These are phyloP conservation scores for Magallana gigas DNA, from an alignment of 1,140 invertebrate genomes.

Conservation along the genomic window DNA sequence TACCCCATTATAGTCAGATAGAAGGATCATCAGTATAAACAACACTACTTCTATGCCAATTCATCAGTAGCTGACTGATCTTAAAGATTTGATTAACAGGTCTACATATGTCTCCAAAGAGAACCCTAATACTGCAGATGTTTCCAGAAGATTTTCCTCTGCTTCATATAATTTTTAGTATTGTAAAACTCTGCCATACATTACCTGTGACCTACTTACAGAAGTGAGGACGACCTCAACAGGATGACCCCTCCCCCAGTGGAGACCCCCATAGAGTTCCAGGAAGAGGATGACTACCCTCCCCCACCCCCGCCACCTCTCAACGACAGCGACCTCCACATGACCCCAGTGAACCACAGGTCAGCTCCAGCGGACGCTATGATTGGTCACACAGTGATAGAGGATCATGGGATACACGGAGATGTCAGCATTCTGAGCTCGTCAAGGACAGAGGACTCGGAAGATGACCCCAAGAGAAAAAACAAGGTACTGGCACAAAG, in stretches of 20 bases:
- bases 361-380: conserved; percentile 46
- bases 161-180: too few relatives aligned
- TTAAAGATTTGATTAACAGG: too few relatives aligned
- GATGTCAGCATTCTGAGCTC: conserved; percentile 69
- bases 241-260: not conserved
- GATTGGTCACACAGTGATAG: conserved; percentile 38
- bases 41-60: too few relatives aligned
- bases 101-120: too few relatives aligned
- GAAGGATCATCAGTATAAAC: too few relatives aligned
- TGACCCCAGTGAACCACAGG: conserved; percentile 42
- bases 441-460: conserved; percentile 62
- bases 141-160: too few relatives aligned
- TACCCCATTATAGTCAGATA: too few relatives aligned
- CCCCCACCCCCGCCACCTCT: conserved; percentile 69
- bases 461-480: conserved; percentile 68
- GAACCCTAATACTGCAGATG: too few relatives aligned
- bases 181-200: too few relatives aligned
- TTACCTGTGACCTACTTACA: not conserved
- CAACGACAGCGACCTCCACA: conserved; percentile 50
- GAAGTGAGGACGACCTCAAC: conserved; percentile 14
- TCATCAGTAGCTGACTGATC: too few relatives aligned
- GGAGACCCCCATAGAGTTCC: conserved; percentile 10
- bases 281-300: conserved; percentile 58
- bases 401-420: conserved; percentile 55
- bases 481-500: conserved; percentile 61